Base-by-base conservation (phyloP, 1,140 invertebrate species). In the Ephestia elutella region DNA sequence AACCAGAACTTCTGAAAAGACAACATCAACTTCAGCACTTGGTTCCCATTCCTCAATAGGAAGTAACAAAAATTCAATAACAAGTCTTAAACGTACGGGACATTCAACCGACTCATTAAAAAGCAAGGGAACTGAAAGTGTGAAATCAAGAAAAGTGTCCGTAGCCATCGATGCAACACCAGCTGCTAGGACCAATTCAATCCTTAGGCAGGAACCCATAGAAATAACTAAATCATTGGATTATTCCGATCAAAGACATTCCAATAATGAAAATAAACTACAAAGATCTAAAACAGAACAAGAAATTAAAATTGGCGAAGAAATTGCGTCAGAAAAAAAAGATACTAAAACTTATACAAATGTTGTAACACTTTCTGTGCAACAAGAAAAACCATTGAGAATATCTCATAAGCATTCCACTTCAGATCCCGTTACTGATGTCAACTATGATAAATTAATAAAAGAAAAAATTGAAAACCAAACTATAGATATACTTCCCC, bases 101-200 rank as follows among this genome's bases (percentile, higher is more conserved):
- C 89, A 89, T 70, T 89, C 87, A 15, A 80, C 35, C 44, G 86
- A 90, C 54, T 89, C 85, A 5, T 62, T 89, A 28, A 82, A 79
- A 76, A 89, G 86, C 53, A 82, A 87, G 67, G 76, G 75, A 32
- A 83, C 75, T 50, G 82, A 87, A 53, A 89, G 86, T 74, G 66
- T 86, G 28, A 91, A 91, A 65, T 84, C 89, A 0, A 91, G 91
- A 44, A 94, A 95, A 82, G 92, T 94, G 5, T 94, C 92, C 0
- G 92, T 93, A n/a, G 93, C 91, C 0, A 89, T 95, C 15, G 94
- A 95, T 81, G 94, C 94, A 0, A 95, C 94, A 7, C 93, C 93
- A 20, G 90, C 92, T 4, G 92, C 92, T 1, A 89, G 93, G 63
- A 93, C 93, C 3, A 90, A 91, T 59, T 94, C 94, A 49, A 90